Percentiles rank a stretch among this genome's conserved stretches.
phyloP scores from a whole-genome alignment of 2,797 vertebrate species.

The Premnoplex brunnescens region DNA sequence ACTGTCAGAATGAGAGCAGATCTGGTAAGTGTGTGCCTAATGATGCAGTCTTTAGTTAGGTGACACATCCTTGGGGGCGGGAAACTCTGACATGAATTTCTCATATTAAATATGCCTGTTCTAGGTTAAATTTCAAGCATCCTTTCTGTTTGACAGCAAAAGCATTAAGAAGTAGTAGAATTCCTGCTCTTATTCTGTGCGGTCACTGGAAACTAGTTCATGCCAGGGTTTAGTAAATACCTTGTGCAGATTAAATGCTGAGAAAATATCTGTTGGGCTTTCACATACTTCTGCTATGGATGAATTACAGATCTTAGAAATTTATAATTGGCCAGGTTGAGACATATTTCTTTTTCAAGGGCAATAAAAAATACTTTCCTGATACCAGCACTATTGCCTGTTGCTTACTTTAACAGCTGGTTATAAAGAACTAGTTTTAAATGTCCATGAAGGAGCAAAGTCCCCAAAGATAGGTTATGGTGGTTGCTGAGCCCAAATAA shows the following conservation, averaged over 20 bases:
- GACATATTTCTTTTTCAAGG: neutral
- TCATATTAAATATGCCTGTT: neutral
- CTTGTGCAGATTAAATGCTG: neutral
- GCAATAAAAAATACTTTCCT: neutral
- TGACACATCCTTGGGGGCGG: neutral
- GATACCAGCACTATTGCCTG: neutral
- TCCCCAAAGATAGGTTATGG: neutral
- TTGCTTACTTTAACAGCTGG: neutral
- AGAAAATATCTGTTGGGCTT: neutral
- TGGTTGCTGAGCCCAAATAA: neutral
- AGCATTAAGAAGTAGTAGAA: neutral
- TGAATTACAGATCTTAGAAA: neutral
- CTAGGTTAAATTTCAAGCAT: neutral
- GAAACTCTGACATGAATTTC: neutral
- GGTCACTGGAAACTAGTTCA: neutral
- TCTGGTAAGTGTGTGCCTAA: neutral
- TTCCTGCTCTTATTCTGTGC: neutral
- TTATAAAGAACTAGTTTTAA: neutral
- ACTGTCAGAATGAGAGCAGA: neutral
- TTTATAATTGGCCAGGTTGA: neutral
- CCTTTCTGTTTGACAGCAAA: neutral
- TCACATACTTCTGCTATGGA: neutral
- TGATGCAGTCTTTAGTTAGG: neutral
- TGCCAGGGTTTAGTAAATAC: neutral
- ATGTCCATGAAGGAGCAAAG: neutral